A percentile compares a stretch with the other conserved stretches of the same genome.
Conservation (phyloP, 2,797 vertebrate species). For the Eidolon dupreanum region DNA sequence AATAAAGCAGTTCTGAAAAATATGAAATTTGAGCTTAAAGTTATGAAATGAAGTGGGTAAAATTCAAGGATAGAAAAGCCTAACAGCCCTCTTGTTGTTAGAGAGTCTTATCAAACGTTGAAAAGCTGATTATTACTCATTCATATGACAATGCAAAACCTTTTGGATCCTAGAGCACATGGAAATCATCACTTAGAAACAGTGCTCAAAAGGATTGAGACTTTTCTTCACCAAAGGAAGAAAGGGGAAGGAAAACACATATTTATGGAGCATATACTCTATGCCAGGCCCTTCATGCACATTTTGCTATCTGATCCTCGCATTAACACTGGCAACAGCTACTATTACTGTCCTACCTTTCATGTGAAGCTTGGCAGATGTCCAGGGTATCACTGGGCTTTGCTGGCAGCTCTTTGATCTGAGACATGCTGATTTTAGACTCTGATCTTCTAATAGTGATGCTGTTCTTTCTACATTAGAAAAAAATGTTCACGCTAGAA, state of each 20-base stretch:
- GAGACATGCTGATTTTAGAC: not conserved
- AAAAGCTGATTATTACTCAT: not conserved
- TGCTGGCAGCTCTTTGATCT: not conserved
- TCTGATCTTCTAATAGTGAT: not conserved
- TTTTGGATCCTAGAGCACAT: not conserved
- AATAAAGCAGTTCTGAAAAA: not conserved
- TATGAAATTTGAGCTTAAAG: not conserved
- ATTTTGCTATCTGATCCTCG: not conserved
- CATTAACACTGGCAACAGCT: accelerated
- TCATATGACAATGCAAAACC: not conserved
- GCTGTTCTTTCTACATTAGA: not conserved
- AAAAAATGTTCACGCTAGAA: not conserved
- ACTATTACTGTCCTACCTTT: not conserved
- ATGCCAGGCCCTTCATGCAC: accelerated
- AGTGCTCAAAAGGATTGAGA: not conserved
- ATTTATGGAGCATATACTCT: not conserved
- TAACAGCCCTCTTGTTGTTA: not conserved
- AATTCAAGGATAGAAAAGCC: not conserved
- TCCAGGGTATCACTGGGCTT: not conserved
- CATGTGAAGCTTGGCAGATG: not conserved
- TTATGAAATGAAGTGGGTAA: not conserved
- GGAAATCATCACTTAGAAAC: not conserved
- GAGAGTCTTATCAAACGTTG: not conserved
- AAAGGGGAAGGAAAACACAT: not conserved
- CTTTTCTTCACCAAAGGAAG: not conserved